Percentiles rank a stretch among this genome's conserved stretches.
Evolutionary conservation across 1,140 invertebrate species (phyloP).

Genomic region (Drosophila erecta): DNA sequence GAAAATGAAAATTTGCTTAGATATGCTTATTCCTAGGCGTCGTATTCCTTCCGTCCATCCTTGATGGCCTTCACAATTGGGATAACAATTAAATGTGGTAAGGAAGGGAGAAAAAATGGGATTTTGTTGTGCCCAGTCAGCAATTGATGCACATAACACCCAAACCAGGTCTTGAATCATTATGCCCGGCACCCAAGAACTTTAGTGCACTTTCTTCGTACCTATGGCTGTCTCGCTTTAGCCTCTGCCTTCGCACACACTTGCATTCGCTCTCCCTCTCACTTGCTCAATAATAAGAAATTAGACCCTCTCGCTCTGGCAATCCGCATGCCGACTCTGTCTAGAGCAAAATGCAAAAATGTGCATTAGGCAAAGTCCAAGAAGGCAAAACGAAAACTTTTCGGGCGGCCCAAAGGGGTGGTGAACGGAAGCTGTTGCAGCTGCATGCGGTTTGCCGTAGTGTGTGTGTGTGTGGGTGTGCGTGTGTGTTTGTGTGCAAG

Average conservation of each 20-base stretch:
- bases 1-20: not conserved
- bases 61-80: slow-evolving; percentile 5
- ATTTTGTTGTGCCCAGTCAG: slow-evolving; percentile 48
- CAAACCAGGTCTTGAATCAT: slow-evolving; percentile 37
- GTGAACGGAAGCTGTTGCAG: slow-evolving; percentile 57
- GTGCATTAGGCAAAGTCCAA: slow-evolving; percentile 81
- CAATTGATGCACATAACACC: slow-evolving; percentile 24
- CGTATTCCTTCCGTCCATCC: not conserved
- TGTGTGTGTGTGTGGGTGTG: slow-evolving; percentile 7
- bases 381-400: slow-evolving; percentile 68
- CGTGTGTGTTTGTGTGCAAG: slow-evolving; percentile 11
- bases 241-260: slow-evolving; percentile 12
- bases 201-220: slow-evolving; percentile 74
- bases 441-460: slow-evolving; percentile 47
- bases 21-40: too few relatives aligned
- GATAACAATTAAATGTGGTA: slow-evolving; percentile 45
- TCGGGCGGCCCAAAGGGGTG: slow-evolving; percentile 11
- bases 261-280: slow-evolving; percentile 9
- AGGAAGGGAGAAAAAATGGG: slow-evolving; percentile 20
- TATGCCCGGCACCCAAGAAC: slow-evolving; percentile 42
- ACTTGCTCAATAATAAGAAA: slow-evolving; percentile 73
- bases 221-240: slow-evolving; percentile 57
- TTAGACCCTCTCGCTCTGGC: slow-evolving; percentile 67
- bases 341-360: slow-evolving; percentile 76
- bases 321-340: slow-evolving; percentile 59